Conservation (phyloP, 2,113 vertebrate species). For the Bubo bubo region DNA sequence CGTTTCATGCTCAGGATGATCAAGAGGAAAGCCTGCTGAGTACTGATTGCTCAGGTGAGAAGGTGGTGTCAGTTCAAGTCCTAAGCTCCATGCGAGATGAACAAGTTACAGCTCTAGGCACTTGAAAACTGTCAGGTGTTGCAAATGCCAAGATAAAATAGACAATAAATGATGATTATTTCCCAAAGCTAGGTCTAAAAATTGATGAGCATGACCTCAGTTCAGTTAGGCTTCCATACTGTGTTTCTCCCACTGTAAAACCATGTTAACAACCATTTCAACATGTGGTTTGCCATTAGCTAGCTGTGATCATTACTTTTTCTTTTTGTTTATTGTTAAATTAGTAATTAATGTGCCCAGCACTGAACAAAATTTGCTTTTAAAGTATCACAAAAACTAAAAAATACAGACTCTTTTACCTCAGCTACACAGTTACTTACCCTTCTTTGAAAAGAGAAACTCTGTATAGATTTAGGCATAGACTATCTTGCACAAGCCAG, state of each 20-base stretch:
- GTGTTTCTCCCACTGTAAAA: neutral
- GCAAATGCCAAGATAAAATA: neutral
- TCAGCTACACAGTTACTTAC: neutral
- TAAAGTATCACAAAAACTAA: neutral
- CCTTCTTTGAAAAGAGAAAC: conserved; percentile 44
- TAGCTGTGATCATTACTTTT: neutral
- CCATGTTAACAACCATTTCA: neutral
- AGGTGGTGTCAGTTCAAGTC: neutral
- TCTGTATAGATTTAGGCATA: conserved; percentile 69
- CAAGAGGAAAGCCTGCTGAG: neutral
- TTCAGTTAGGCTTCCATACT: neutral
- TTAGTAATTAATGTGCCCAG: neutral
- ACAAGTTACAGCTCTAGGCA: neutral
- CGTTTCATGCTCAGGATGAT: neutral
- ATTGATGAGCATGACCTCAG: neutral
- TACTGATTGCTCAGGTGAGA: neutral
- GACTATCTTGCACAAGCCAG: conserved; percentile 76
- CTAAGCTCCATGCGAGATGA: neutral
- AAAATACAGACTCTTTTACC: neutral
- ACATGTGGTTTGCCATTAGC: neutral
- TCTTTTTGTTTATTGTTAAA: neutral
- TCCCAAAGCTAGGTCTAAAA: neutral
- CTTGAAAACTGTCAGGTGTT: neutral
- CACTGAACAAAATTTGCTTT: neutral
- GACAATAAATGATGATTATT: neutral